phyloP scores from a whole-genome alignment of 1,140 invertebrate genomes.

The Drosophila pectinifera region DNA sequence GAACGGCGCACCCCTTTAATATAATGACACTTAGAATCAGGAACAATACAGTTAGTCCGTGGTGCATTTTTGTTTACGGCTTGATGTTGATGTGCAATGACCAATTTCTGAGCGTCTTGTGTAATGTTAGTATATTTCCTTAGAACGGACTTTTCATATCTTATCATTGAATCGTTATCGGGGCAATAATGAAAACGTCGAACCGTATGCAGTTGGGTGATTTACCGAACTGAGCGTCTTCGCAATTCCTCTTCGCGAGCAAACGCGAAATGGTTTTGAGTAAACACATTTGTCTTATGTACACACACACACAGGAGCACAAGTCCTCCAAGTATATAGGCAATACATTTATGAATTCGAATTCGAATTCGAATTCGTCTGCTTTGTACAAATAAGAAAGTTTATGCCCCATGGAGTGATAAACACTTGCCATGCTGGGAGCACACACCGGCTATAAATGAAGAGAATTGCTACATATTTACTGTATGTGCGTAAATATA shows the following conservation, averaged over 20 bases:
- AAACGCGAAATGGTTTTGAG: constrained; percentile 43
- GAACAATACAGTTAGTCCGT: constrained; percentile 24
- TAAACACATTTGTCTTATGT: constrained; percentile 39
- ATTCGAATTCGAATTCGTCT: constrained; percentile 15
- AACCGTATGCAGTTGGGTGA: constrained; percentile 43
- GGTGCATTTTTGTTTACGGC: constrained; percentile 30
- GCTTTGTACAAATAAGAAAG: constrained; percentile 27
- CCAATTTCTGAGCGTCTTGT: constrained; percentile 32
- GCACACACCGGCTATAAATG: constrained; percentile 15
- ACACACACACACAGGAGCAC: constrained; percentile 15
- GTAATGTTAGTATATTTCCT: constrained; percentile 39
- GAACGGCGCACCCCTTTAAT: constrained; percentile 23
- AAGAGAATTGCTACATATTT: constrained; percentile 20
- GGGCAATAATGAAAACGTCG: constrained; percentile 27
- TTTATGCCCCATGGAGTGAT: constrained; percentile 38
- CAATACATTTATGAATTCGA: constrained; percentile 38
- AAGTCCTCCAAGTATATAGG: constrained; percentile 24
- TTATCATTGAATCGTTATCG: constrained; percentile 47
- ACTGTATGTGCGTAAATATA: constrained; percentile 11
- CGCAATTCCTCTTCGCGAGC: constrained; percentile 35
- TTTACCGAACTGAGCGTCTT: constrained; percentile 34
- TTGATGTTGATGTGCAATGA: constrained; percentile 19
- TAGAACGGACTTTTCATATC: constrained; percentile 51
- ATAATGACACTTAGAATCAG: constrained; percentile 39
- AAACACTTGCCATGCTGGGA: constrained; percentile 40